Base-by-base conservation (phyloP, 2,888 invertebrate genomes). In the Amblyjoppa proteus region DNA sequence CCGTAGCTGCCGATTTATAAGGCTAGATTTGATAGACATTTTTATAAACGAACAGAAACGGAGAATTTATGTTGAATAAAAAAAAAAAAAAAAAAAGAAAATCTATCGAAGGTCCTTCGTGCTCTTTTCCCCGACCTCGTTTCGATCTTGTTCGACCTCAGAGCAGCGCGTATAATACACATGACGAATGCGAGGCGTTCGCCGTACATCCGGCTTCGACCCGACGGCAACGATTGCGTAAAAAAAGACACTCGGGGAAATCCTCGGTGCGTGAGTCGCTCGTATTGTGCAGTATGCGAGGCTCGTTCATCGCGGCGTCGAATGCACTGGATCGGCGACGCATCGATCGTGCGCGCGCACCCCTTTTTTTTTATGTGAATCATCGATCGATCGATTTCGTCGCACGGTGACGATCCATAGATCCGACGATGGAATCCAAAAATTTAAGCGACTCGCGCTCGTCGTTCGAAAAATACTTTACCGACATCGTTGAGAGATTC, bases 231-330 rank as follows among this genome's bases (percentile, higher is more conserved):
- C 41, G 31, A 61, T 82, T 78, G 74, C 84, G 81, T 61, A 78
- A 81, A 81, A 81, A 81, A 20, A 20, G 4, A 81, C 25, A 68
- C 38, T 45, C 78, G 58, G 81, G 71, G 70, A 81, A 81, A 81
- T 71, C 76, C 73, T 81, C 53, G 56, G 28, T 76, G 70, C 84
- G 79, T 79, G 71, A 71, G 75, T 80, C 84, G 51, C 25, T 61
- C 41, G 58, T 66, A 13, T 41, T 38, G 38, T 38, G 9, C 45
- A 13, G 6, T 34, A 51, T 56, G 61, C 58, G 51, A 58, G 61
- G 53, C 28, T 69, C 13, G 49, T 25, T 41, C 7, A 3, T 77
- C 45, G 56, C 58, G 68, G 66, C 49, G 41, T 9, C 38, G 64
- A 58, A 71, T 84, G 41, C 38, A 80, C 45, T 71, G 58, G 25